phyloP scores from a whole-genome alignment of 2,888 invertebrate species.

The Trachelus iudaicus region DNA sequence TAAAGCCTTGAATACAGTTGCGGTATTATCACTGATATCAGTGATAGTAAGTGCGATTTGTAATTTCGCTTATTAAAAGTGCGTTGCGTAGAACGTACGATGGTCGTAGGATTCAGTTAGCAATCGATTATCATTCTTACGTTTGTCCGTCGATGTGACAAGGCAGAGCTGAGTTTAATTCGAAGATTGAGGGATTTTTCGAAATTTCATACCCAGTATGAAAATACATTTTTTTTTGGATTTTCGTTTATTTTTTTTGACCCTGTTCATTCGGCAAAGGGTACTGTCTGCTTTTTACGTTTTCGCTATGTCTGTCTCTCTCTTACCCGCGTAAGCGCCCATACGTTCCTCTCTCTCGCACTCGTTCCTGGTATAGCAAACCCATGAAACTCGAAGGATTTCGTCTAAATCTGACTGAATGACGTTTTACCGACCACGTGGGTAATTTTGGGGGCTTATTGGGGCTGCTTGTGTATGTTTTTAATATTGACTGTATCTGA shows the following conservation, averaged over 20 bases:
- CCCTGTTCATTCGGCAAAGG: background rate
- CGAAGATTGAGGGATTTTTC: background rate
- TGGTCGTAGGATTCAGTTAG: background rate
- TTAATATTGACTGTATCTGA: background rate
- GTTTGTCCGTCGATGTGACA: background rate
- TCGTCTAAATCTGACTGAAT: background rate
- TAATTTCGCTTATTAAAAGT: background rate
- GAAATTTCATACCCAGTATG: too few species aligned
- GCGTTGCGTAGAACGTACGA: background rate
- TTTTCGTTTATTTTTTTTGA: background rate
- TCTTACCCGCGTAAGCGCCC: too few species aligned
- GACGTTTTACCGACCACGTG: background rate
- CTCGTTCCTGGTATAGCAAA: background rate
- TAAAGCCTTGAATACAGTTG: background rate
- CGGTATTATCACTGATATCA: background rate
- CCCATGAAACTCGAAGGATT: background rate
- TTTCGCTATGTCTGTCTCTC: too few species aligned
- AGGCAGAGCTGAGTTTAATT: background rate
- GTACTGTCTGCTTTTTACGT: too few species aligned
- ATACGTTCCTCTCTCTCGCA: too few species aligned
- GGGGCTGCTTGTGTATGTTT: background rate
- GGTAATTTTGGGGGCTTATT: background rate
- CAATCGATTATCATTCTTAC: background rate
- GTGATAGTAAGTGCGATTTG: background rate
- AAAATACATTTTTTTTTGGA: too few species aligned